Percentiles rank a stretch among this genome's conserved stretches.
Conservation (phyloP, 2,888 invertebrate species). For the Campoplex capitator region DNA sequence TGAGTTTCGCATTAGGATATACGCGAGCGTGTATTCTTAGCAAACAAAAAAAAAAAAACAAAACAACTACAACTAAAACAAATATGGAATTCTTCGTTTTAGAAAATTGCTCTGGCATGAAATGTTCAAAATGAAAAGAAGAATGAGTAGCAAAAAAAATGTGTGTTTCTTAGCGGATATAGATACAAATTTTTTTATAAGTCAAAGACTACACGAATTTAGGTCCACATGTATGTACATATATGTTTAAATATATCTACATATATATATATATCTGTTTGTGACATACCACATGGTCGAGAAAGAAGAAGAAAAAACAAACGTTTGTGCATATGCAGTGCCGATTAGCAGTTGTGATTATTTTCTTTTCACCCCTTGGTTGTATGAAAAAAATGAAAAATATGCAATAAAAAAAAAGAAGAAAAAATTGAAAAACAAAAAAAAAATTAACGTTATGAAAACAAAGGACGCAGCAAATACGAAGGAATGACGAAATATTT, state of each 20-base stretch:
- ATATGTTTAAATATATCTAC: slow-evolving; percentile 22
- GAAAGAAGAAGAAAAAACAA: slow-evolving; percentile 3
- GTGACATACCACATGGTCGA: slow-evolving; percentile 52
- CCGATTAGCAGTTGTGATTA: slow-evolving; percentile 52
- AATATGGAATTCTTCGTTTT: slow-evolving; percentile 1
- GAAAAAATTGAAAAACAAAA: background rate
- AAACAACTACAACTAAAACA: slow-evolving; percentile 7
- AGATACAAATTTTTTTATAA: slow-evolving; percentile 55
- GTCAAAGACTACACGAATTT: slow-evolving; percentile 64
- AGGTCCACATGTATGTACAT: slow-evolving; percentile 40
- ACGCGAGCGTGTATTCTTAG: slow-evolving; percentile 31
- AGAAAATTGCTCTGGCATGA: slow-evolving; percentile 38
- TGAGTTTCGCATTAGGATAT: slow-evolving; percentile 55
- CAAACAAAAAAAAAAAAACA: background rate
- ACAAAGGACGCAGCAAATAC: slow-evolving; percentile 54
- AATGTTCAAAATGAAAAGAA: slow-evolving; percentile 39
- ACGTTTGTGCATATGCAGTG: slow-evolving; percentile 46
- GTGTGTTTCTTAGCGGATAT: slow-evolving; percentile 57
- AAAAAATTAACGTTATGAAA: slow-evolving; percentile 29
- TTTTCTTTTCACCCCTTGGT: slow-evolving; percentile 57
- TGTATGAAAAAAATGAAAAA: slow-evolving; percentile 37
- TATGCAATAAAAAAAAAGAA: slow-evolving; percentile 10
- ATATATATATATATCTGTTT: slow-evolving; percentile 50
- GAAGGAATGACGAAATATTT: slow-evolving; percentile 55
- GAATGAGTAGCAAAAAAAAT: slow-evolving; percentile 5